Base-by-base conservation (phyloP, 2,113 vertebrate genomes). In the Pipra filicauda region DNA sequence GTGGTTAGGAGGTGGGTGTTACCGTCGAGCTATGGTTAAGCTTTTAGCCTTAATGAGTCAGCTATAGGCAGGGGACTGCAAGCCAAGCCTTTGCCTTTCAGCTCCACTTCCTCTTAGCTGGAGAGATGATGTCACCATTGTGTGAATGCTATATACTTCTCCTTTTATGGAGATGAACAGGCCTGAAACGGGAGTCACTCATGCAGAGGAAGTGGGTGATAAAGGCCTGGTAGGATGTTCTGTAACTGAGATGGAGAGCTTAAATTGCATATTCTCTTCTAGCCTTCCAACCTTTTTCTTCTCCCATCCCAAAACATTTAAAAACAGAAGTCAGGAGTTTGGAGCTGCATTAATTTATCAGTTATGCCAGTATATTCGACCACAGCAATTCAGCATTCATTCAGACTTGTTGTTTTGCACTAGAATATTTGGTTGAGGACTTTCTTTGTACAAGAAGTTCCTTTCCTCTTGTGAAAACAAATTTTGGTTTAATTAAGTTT, bases 111-210 rank as follows among this genome's bases (percentile, higher is more conserved):
- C 98, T 98, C 96, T 96, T 16, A 61, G 91, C 89, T 88, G 59
- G 73, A 93, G 92, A 89, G 97, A 93, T 98, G 98, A 98, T 98
- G 97, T 98, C 98, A 98, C 96, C 54, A 4, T 89, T 88, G 66
- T 96, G 94, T 51, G 94, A 97, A 84, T 43, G 77, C 93, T 97
- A 91, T 97, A 95, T 91, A 87, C 48, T 62, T 97, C 86, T 97
- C 98, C 98, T 98, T 98, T 98, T 98, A 98, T 98, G 98, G 98
- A 95, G 94, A 97, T 97, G 96, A 98, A 92, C 93, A 59, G 35
- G 72, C 95, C 95, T 39, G 78, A 90, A 95, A 80, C 15, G 43
- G 39, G 76, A 95, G 93, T 88, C 96, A 78, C 93, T 96, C 94
- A 96, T 66, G 81, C 85, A 95, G 96, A 98, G 98, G 98, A 98